Conservation (phyloP, 2,113 vertebrate genomes). For the Vulpes ferrilata region DNA sequence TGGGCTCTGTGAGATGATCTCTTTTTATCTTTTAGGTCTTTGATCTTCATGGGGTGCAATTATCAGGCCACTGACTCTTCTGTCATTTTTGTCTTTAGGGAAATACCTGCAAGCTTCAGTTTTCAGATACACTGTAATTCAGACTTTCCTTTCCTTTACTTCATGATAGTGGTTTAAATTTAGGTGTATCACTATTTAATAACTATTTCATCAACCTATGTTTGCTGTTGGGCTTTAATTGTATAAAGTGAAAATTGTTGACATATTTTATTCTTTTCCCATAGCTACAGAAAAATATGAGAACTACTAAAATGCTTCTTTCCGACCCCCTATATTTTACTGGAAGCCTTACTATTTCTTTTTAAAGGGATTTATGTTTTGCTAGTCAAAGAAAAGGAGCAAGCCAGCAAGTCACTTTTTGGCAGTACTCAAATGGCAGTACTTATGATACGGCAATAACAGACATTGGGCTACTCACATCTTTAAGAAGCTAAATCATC, state of each 20-base stretch:
- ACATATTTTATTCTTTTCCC: neutral
- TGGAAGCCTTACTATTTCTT: neutral
- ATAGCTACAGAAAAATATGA: neutral
- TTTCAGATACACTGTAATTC: constrained; percentile 19
- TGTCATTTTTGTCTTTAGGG: constrained; percentile 69
- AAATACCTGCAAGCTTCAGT: constrained; percentile 14
- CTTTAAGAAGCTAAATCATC: neutral
- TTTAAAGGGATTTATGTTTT: neutral
- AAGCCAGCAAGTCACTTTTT: neutral
- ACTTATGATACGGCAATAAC: neutral
- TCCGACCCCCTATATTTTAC: neutral
- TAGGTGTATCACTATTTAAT: neutral
- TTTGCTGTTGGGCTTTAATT: neutral
- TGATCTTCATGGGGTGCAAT: constrained; percentile 72
- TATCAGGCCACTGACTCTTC: constrained; percentile 69
- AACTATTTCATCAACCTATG: neutral
- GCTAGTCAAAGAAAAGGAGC: neutral
- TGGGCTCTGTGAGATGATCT: constrained; percentile 46
- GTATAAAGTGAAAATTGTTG: neutral
- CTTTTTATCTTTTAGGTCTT: constrained; percentile 66
- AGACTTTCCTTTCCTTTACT: constrained; percentile 32
- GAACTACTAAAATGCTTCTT: neutral
- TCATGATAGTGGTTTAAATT: constrained; percentile 27
- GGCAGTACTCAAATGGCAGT: neutral
- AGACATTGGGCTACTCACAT: neutral